A percentile compares a stretch with the other conserved stretches of the same genome.
These are phyloP conservation scores for Apodemia mormo DNA, from an alignment of 2,888 invertebrate genomes.

Conservation along the genomic window DNA sequence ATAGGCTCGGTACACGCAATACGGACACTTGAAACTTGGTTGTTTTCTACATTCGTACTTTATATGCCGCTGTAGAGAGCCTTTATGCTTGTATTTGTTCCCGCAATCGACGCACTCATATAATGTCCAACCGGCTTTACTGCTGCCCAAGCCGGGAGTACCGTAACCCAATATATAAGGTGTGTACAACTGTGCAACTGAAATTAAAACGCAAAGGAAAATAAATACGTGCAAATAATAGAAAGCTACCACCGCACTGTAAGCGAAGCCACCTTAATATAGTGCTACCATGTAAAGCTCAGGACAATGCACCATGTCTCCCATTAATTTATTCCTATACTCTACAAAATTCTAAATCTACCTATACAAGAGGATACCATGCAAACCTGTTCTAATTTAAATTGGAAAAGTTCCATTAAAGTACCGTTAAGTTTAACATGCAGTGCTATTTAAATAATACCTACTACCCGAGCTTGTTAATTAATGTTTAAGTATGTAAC, in stretches of 20 bases:
- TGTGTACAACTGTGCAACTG: constrained; percentile 81
- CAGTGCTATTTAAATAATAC: constrained; percentile 35
- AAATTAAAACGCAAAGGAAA: constrained; percentile 78
- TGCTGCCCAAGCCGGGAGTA: constrained; percentile 67
- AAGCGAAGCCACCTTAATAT: constrained; percentile 69
- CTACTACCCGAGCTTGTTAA: constrained; percentile 25
- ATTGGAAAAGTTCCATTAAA: constrained; percentile 37
- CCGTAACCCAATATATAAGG: constrained; percentile 81
- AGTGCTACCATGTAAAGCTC: constrained; percentile 67
- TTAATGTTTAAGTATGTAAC: constrained; percentile 24
- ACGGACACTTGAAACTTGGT: constrained; percentile 86
- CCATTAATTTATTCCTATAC: constrained; percentile 67
- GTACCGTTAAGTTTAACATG: constrained; percentile 40
- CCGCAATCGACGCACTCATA: constrained; percentile 88
- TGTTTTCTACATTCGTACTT: constrained; percentile 88
- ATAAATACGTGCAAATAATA: constrained; percentile 74
- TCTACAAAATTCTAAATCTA: constrained; percentile 50
- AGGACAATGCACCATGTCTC: constrained; percentile 81
- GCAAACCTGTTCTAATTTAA: constrained; percentile 25
- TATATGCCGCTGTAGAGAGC: constrained; percentile 88
- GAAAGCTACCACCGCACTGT: constrained; percentile 64
- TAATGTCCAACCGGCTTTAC: constrained; percentile 73
- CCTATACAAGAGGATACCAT: constrained; percentile 18
- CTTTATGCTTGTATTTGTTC: constrained; percentile 91
- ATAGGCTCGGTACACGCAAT: constrained; percentile 86